phyloP scores from a whole-genome alignment of 2,888 invertebrate species.

The Dryobotodes eremita region DNA sequence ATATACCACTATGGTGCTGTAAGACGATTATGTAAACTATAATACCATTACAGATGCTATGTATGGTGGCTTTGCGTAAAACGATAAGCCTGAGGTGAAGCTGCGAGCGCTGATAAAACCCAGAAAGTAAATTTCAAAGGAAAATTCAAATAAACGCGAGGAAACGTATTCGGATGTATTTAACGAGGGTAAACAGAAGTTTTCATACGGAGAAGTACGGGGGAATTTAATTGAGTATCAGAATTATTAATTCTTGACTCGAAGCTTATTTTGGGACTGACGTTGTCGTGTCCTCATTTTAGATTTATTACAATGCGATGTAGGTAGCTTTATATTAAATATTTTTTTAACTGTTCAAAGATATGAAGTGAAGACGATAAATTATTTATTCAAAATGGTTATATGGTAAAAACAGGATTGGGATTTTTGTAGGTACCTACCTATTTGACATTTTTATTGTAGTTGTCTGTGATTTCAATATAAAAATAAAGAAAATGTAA shows the following conservation, averaged over 20 bases:
- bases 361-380: neutral
- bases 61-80: constrained; percentile 65
- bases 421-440: neutral
- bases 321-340: neutral
- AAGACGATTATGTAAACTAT: constrained; percentile 66
- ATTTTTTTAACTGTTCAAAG: neutral
- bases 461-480: neutral
- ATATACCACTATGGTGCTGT: constrained; percentile 60
- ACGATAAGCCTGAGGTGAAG: constrained; percentile 59
- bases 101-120: constrained; percentile 68
- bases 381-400: neutral
- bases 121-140: constrained; percentile 64
- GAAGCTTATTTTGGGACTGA: constrained; percentile 11
- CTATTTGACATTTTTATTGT: neutral
- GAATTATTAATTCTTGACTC: constrained; percentile 47
- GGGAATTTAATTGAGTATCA: constrained; percentile 50
- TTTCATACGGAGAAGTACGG: constrained; percentile 62
- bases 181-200: constrained; percentile 75
- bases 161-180: constrained; percentile 78
- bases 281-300: constrained; percentile 26
- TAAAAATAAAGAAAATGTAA: neutral
- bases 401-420: neutral
- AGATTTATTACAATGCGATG: constrained; percentile 8
- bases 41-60: constrained; percentile 58
- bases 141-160: constrained; percentile 83